Evolutionary conservation across 2,888 invertebrate genomes (phyloP).

Genomic region (Scelioninae gen. 1): DNA sequence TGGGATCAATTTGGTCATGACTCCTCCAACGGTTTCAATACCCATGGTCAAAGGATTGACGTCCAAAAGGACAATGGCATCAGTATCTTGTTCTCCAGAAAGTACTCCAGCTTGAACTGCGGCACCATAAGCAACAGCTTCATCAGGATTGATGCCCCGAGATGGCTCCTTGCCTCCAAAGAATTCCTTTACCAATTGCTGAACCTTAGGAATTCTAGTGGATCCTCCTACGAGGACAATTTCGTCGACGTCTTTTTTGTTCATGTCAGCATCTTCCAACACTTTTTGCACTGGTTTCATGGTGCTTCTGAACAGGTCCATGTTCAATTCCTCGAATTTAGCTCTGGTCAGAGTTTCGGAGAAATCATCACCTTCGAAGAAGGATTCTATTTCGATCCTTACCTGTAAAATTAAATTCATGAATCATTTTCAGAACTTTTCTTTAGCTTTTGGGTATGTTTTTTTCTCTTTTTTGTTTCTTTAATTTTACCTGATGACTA

Average conservation of each 20-base stretch:
- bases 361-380: conserved; percentile 99
- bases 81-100: conserved; percentile 98
- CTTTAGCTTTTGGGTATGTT: too few species aligned
- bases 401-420: too few species aligned
- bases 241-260: conserved; percentile 98
- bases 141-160: conserved; percentile 99
- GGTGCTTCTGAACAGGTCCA: conserved; percentile 88
- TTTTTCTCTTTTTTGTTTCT: neutral
- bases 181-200: conserved; percentile 95
- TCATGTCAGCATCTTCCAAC: conserved; percentile 99
- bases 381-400: conserved; percentile 98
- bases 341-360: conserved; percentile 98
- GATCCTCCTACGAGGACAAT: conserved; percentile 99
- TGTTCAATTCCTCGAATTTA: conserved; percentile 99
- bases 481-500: conserved; percentile 89
- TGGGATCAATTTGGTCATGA: conserved; percentile 99
- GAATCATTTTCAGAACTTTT: too few species aligned
- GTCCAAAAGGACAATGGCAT: conserved; percentile 97
- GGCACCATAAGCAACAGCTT: conserved; percentile 99
- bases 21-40: conserved; percentile 99
- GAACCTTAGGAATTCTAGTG: conserved; percentile 99
- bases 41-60: conserved; percentile 99
- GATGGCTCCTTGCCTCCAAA: conserved; percentile 99
- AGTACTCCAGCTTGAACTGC: conserved; percentile 99
- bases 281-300: conserved; percentile 91